Percentiles rank a stretch among this genome's conserved stretches.
Conservation (phyloP, 2,113 vertebrate species). For the Calypte anna region DNA sequence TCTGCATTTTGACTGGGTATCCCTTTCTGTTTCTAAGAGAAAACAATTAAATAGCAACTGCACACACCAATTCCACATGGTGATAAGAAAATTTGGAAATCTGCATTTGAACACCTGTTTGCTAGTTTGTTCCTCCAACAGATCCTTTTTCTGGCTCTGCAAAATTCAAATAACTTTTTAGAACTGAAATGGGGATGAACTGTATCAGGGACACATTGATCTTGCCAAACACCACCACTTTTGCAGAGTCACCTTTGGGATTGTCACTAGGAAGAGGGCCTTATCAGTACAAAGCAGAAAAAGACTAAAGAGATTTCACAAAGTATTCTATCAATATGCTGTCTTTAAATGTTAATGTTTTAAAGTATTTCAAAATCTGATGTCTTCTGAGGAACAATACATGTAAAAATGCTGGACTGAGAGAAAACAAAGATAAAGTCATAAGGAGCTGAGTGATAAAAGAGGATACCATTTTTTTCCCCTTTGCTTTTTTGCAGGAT, state of each 20-base stretch:
- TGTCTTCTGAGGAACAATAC: neutral
- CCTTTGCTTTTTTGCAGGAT: fast-evolving
- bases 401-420: neutral
- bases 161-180: neutral
- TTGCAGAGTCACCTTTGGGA: neutral
- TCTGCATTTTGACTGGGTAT: neutral
- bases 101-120: neutral
- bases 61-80: neutral
- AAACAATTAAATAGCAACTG: neutral
- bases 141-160: neutral
- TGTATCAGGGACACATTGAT: neutral
- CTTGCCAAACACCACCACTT: neutral
- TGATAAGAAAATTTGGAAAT: neutral
- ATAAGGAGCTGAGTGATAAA: neutral
- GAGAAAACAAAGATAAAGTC: neutral
- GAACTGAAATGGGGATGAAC: neutral
- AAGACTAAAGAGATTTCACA: neutral
- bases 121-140: neutral
- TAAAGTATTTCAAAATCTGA: neutral
- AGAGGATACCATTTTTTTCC: neutral
- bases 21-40: neutral
- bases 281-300: neutral
- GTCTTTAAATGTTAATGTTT: neutral
- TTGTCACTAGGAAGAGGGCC: neutral
- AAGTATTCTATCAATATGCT: neutral